phyloP scores from a whole-genome alignment of 2,888 invertebrate genomes.

The Ypsolopha sequella region DNA sequence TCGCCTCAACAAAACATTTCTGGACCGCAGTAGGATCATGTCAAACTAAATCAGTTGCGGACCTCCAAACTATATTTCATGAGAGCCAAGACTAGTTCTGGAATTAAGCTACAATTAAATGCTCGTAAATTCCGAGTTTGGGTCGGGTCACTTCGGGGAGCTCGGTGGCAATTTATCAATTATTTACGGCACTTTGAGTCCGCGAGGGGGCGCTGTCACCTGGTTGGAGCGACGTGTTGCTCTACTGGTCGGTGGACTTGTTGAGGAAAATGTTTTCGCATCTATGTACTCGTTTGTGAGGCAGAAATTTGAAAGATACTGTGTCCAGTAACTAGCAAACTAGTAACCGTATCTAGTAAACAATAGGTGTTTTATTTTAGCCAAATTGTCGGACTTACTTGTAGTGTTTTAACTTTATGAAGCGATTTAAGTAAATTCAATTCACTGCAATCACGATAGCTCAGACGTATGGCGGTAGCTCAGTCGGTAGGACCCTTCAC shows the following conservation, averaged over 20 bases:
- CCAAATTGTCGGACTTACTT: too few species aligned
- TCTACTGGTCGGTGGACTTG: constrained; percentile 20
- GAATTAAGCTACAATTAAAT: constrained; percentile 68
- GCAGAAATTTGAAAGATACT: too few species aligned
- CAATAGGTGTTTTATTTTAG: too few species aligned
- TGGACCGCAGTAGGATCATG: not conserved
- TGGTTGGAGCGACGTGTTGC: constrained; percentile 29
- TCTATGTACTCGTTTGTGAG: not conserved
- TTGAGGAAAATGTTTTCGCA: constrained; percentile 1
- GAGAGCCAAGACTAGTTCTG: constrained; percentile 49
- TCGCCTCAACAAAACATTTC: not conserved
- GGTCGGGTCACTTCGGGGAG: constrained; percentile 56
- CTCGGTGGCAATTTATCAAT: constrained; percentile 69
- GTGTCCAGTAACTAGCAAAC: too few species aligned
- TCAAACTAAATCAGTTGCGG: constrained; percentile 3
- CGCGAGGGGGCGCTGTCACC: constrained; percentile 39
- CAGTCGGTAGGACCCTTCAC: too few species aligned
- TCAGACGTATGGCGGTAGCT: too few species aligned
- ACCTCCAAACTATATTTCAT: constrained; percentile 46
- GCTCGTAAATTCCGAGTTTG: constrained; percentile 63
- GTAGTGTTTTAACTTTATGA: too few species aligned
- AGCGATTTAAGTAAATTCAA: too few species aligned
- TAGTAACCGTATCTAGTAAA: too few species aligned
- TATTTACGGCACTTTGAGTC: constrained; percentile 64
- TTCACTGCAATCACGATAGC: too few species aligned